Evolutionary conservation across 2,888 invertebrate species (phyloP), one percentile per base, ranked within the genome.

Genomic region (Phytoseiulus persimilis): DNA sequence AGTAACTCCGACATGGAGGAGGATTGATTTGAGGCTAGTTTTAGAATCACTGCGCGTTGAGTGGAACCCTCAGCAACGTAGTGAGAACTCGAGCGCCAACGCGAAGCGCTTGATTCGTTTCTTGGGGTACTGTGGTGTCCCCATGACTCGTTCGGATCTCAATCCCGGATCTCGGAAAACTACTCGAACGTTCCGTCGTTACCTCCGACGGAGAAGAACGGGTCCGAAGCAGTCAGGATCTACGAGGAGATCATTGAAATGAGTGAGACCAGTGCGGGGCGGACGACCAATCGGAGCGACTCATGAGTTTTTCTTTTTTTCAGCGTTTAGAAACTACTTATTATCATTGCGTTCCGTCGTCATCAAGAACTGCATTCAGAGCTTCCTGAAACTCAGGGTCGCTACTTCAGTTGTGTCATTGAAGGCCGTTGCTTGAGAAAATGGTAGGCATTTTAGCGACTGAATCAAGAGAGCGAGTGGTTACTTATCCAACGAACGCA

Each of bases 321-420:
- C 9, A 65, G 65, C 65, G 28, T 65, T 65, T 65, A 65, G 65
- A 65, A 65, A 65, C 65, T 65, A 65, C 65, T 65, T 65, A 65
- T 65, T 65, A 65, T 65, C 65, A 65, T 65, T 65, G 11, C 28
- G 65, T 65, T 65, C 28, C 65, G 65, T 65, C 65, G 65, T 65
- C 65, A 65, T 65, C 65, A 65, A 65, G 65, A 65, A 65, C 18
- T 28, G 65, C 65, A 65, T 65, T 18, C 65, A 65, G 65, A 65
- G 65, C 65, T 65, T 65, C 65, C 65, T 65, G 65, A 65, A 65
- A 65, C 65, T 65, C 65, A 65, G 65, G 65, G 65, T 65, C 65
- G 65, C 65, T 65, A 14, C 65, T 23, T 65, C 65, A 65, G 65
- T 65, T 65, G 65, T 65, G 65, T 65, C 65, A 65, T 65, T 65